Percentiles rank a stretch among this genome's conserved stretches.
Evolutionary conservation across 2,888 invertebrate species (phyloP).

Genomic region (Steinernema carpocapsae): DNA sequence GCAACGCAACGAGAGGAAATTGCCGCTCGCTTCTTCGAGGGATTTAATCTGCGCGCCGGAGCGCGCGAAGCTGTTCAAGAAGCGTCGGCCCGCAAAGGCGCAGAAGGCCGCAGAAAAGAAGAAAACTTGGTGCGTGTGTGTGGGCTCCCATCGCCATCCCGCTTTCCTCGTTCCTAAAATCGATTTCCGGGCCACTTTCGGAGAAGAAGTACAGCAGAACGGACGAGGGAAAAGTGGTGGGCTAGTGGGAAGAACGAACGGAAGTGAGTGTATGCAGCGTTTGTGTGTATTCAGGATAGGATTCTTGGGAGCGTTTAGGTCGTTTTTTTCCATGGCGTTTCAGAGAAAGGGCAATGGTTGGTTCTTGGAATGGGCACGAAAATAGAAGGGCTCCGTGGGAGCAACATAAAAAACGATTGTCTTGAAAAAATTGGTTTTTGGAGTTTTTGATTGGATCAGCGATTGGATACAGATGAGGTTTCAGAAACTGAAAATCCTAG

Average conservation of each 20-base stretch:
- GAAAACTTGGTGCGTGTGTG: slow-evolving; percentile 6
- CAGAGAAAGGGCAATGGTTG: too few relatives aligned
- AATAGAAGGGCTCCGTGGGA: too few relatives aligned
- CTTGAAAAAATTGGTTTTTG: too few relatives aligned
- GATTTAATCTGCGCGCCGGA: slow-evolving; percentile 21
- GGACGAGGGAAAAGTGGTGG: neutral
- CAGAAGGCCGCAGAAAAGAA: too few relatives aligned
- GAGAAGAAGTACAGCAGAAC: neutral
- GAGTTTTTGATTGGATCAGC: too few relatives aligned
- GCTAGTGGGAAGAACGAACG: neutral
- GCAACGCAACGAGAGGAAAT: neutral
- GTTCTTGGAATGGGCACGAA: too few relatives aligned
- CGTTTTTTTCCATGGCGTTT: too few relatives aligned
- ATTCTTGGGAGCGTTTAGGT: too few relatives aligned
- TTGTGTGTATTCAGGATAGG: neutral
- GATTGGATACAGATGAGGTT: too few relatives aligned
- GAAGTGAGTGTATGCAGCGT: neutral
- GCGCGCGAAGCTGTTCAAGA: slow-evolving; percentile 2
- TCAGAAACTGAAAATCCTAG: too few relatives aligned
- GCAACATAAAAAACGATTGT: too few relatives aligned
- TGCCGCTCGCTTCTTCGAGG: slow-evolving; percentile 16
- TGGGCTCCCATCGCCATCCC: neutral
- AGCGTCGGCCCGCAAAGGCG: too few relatives aligned
- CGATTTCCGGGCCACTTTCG: slow-evolving; percentile 22
- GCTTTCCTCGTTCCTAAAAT: slow-evolving; percentile 17